Base-by-base conservation (phyloP, 2,113 vertebrate genomes). In the Takifugu flavidus region DNA sequence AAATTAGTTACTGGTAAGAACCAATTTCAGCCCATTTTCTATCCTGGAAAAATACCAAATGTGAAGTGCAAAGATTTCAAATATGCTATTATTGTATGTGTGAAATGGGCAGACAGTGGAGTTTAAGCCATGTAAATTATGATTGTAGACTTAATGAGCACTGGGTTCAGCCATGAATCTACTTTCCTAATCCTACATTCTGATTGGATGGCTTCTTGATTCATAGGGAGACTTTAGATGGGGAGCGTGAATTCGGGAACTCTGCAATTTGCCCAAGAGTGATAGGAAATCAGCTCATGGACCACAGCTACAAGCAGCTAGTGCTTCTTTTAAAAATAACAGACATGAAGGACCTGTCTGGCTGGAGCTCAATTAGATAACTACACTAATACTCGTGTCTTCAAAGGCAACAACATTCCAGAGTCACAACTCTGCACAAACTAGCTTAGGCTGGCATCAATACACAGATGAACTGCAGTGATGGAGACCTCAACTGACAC, bases 381-480 rank as follows among this genome's bases (percentile, higher is more conserved):
- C 82, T 71, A 70, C 55, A 85, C 74, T 74, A 78, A 80, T 71
- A 72, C 71, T 84, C 77, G 65, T 44, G 50, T 79, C 81, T 84
- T 86, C 75, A 84, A 85, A 86, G 63, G 61, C 43, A 47, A 20
- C 70, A 60, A 63, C 70, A 68, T 70, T 70, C 76, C 31, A 27
- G 59, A 74, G 56, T 42, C 15, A 6, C 15, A 65, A 61, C 60
- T 72, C 50, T 62, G 67, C 45, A 25, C 56, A 12, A 54, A 43
- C 71, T 72, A 69, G 59, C 56, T 79, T 65, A 77, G 25, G 67
- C 45, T 56, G 73, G 50, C 75, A 83, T 85, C 79, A 87, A 80
- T 56, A 71, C 71, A 82, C 55, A 74, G 84, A 88, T 83, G 81
- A 83, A 87, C 66, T 71, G 26, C 56, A 51, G 25, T 27, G 77